Evolutionary conservation across 2,888 invertebrate genomes (phyloP), one percentile per base, ranked within the genome.

Genomic region (Galerucella nymphaeae): DNA sequence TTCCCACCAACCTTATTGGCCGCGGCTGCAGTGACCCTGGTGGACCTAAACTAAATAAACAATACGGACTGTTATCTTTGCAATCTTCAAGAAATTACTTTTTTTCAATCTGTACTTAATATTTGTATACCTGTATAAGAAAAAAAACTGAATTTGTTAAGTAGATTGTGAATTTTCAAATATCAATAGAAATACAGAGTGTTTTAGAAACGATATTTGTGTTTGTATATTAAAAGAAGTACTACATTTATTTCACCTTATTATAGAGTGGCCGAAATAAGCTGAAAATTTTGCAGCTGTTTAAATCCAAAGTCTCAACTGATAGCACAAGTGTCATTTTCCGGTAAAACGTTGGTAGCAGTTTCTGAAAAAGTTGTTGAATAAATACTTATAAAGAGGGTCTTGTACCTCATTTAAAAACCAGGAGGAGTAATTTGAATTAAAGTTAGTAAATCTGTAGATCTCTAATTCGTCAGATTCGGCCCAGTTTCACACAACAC

Each of bases 1-100:
- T 83, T 91, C 93, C 82, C 93, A 92, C 86, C 78, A 78, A 42
- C 73, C 76, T 23, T 97, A 94, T 87, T 98, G 97, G 97, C 94
- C 97, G 30, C 91, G 97, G 79, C 91, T 97, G 83, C 96, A 96
- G 94, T 96, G 95, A 96, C 94, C 92, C 88, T 93, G 93, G 93
- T 93, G 92, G 92, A 80, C 77, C 71, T 80, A 80, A 77, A 42
- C 42, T 18, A 16, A 38, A 11, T 62, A 9, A 62, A 45, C 6
- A 45, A 13, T 53, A 16, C 42, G 18, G 42, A 62, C 61, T 62
- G 42, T 62, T 62, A 42, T 18, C 30, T 42, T 42, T 62, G 30
- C 41, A 18, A 62, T 41, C 41, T 41, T 62, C 41, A 38, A 62
- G 14, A 41, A 38, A 38, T 38, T 13, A 42, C 16, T 59, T 59